A percentile compares a stretch with the other conserved stretches of the same genome.
Evolutionary conservation across 1,140 invertebrate species (phyloP).

Genomic region (Drosophila varians): DNA sequence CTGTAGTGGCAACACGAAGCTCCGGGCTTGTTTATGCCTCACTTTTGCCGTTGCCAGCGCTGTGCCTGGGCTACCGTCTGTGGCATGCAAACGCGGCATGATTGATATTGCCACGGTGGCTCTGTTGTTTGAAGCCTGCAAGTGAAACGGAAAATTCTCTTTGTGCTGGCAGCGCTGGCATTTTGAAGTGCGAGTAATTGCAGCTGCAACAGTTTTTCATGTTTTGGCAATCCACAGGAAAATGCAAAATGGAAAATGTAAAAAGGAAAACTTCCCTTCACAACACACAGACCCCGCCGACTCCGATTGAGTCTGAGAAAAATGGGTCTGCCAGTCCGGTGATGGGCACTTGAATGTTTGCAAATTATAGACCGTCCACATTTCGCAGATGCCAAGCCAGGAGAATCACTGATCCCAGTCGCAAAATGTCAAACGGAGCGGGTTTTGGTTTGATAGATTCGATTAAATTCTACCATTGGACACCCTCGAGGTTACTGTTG

Average conservation of each 20-base stretch:
- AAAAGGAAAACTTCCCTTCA: conserved; percentile 65
- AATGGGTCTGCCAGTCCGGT: conserved; percentile 58
- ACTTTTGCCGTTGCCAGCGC: conserved; percentile 37
- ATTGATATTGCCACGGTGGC: conserved; percentile 76
- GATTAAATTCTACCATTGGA: background rate
- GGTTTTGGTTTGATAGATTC: background rate
- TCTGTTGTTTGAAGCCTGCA: conserved; percentile 27
- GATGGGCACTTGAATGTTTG: conserved; percentile 73
- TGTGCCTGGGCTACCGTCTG: conserved; percentile 58
- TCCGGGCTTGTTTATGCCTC: conserved; percentile 69
- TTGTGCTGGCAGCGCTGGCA: conserved; percentile 77
- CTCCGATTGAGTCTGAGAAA: conserved; percentile 30
- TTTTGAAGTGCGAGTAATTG: conserved; percentile 81
- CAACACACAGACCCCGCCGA: conserved; percentile 26
- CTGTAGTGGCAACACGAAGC: conserved; percentile 43
- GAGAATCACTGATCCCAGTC: conserved; percentile 17
- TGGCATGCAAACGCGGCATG: conserved; percentile 72
- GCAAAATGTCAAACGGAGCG: conserved; percentile 19
- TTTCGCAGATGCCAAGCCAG: conserved; percentile 55
- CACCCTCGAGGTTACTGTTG: background rate
- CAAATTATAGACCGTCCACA: conserved; percentile 63
- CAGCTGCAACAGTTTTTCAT: conserved; percentile 80
- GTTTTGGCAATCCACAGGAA: conserved; percentile 49
- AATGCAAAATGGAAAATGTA: too few species aligned
- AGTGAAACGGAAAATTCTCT: conserved; percentile 67